Evolutionary conservation across 2,113 vertebrate species (phyloP), one percentile per base, ranked within the genome.

Genomic region (Hystrix cristata): DNA sequence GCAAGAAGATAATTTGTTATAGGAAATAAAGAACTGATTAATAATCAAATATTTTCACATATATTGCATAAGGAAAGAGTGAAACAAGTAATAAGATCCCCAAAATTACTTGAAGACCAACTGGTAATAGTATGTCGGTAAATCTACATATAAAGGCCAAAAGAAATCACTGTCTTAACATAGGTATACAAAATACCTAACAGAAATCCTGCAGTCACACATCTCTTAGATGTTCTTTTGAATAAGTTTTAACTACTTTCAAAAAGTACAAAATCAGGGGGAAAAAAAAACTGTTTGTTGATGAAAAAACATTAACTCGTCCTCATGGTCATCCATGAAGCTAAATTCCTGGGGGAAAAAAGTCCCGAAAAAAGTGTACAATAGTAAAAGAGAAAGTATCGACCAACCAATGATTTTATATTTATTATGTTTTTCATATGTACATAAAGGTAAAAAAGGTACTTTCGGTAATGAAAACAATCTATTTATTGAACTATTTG

Each of bases 171-270:
- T 51, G 23, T 90, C 55, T 83, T 92, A 90, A 79, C 25, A 74
- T 69, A 90, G n/a, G 25, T 51, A 60, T 55, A 71, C 1, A 83
- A n/a, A 84, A 88, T 90, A 71, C 71, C 57, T 94, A 89, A 89
- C 53, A 21, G 5, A 78, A 31, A 48, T 38, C 16, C 6, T 83
- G 53, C 1, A 94, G 27, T 27, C 18, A 34, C 14, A n/a, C 0
- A 43, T 23, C 34, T 51, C 19, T 87, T 43, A 87, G 19, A 46
- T 76, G 79, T 87, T 87, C 8, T 83, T 83, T 53, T 90, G 15
- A 53, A 31, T 59, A 80, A 67, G 14, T 8, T 38, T 74, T 59
- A 51, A 76, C n/a, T 85, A 65, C 53, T 57, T 9, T 18, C n/a
- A 81, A 95, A 85, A 95, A 76, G 21, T 13, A 91, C 55, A 31